Evolutionary conservation across 2,113 vertebrate species (phyloP).

Genomic region (Muntiacus reevesi): DNA sequence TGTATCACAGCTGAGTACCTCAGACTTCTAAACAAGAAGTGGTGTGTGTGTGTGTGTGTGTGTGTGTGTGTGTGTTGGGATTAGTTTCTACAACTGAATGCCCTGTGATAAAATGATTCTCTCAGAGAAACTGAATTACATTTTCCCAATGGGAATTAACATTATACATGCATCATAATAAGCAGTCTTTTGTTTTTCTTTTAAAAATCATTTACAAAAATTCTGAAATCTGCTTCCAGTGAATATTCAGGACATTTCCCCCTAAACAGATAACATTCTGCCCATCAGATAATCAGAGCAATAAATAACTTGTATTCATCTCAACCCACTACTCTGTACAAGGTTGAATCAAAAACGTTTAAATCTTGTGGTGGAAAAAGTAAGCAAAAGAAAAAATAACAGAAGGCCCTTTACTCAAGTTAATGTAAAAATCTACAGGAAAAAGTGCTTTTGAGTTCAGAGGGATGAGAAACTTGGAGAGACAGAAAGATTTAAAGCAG

Average conservation of each 20-base stretch:
- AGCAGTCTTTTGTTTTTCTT: background rate
- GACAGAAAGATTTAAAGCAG: background rate
- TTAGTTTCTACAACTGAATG: background rate
- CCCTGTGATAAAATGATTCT: conserved; percentile 21
- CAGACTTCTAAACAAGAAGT: background rate
- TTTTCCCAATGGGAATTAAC: background rate
- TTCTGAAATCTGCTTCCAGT: conserved; percentile 16
- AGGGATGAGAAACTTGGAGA: background rate
- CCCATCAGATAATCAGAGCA: background rate
- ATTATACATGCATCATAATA: background rate
- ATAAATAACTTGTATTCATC: background rate
- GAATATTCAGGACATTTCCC: background rate
- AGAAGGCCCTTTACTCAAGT: background rate
- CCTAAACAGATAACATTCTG: background rate
- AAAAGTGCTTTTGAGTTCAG: background rate
- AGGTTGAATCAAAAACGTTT: background rate
- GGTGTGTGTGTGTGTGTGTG: background rate
- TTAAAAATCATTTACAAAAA: background rate
- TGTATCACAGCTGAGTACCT: background rate
- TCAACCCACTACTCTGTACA: background rate
- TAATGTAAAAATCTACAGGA: background rate
- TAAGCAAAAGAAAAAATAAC: background rate
- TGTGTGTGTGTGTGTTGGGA: background rate
- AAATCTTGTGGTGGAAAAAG: background rate
- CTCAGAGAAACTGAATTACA: background rate